Evolutionary conservation across 2,113 vertebrate genomes (phyloP).

Genomic region (Anguilla japonica): DNA sequence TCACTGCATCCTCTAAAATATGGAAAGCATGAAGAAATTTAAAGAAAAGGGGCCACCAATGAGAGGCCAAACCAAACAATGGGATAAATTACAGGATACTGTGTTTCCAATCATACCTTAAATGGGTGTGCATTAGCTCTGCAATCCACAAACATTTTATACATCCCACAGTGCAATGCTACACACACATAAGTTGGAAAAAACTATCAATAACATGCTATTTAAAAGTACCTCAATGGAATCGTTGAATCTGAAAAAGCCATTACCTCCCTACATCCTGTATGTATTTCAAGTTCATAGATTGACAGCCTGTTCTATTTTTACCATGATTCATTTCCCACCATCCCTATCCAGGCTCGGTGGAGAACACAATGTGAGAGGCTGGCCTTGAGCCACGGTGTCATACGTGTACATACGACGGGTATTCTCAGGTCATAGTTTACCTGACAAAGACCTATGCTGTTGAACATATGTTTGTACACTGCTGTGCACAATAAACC

Average conservation of each 20-base stretch:
- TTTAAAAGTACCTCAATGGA: not conserved
- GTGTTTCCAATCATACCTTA: not conserved
- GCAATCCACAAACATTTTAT: not conserved
- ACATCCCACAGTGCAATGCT: not conserved
- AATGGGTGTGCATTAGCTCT: not conserved
- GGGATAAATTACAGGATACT: not conserved
- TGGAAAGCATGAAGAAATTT: too few species aligned
- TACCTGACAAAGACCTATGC: not conserved
- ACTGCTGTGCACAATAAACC: not conserved
- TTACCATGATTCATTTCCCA: not conserved
- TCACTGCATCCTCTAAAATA: too few species aligned
- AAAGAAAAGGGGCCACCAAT: not conserved
- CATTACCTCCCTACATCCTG: not conserved
- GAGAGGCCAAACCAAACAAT: not conserved
- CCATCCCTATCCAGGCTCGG: not conserved
- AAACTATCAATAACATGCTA: not conserved
- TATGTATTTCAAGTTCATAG: not conserved
- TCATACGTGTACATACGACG: not conserved
- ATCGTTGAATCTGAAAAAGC: too few species aligned
- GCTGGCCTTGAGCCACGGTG: not conserved
- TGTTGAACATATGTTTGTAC: not conserved
- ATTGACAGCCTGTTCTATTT: not conserved
- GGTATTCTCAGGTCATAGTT: not conserved
- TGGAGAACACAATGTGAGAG: not conserved
- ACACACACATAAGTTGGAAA: not conserved